Base-by-base conservation (phyloP, 2,113 vertebrate species). In the Pleuronectes platessa region DNA sequence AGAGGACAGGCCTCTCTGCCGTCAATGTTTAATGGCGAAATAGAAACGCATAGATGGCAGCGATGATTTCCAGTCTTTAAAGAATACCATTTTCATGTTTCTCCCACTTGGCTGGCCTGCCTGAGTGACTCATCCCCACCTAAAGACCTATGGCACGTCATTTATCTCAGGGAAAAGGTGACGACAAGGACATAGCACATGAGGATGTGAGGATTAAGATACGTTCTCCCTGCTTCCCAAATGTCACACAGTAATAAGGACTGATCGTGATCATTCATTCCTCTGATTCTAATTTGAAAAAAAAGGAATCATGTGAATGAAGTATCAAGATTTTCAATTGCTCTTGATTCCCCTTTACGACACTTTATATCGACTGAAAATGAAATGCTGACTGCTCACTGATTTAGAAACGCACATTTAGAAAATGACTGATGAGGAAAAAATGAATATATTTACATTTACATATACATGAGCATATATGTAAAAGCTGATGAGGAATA, bases 131-230 rank as follows among this genome's bases (percentile, higher is more conserved):
- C 85, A 82, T 74, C 54, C 2, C 31, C 8, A 14, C 56, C 62
- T 70, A 51, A 87, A 84, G 79, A 79, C 47, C 53, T 24, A 66
- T 79, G 88, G 75, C 49, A 73, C 27, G 26, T 61, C 73, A 84
- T 89, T 89, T 87, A 85, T 88, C 76, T 78, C 61, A 0, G 64
- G 11, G 45, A 31, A 81, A 88, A 83, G 83, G 79, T 84, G 80
- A 90, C 82, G 74, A 87, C 69, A 79, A 81, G 66, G 68, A 81
- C 54, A 17, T 53, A 37, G 71, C 61, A 65, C 66, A 76, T 60
- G 49, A 73, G 56, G 64, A 79, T 64, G 62, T 18, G 40, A 42
- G 40, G 40, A 42, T 42, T 42, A 42, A 42, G 40, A 42, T 75
- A 27, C 69, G 61, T 55, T 42, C 37, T 49, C 17, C 15, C 54